These are phyloP conservation scores for Teleogryllus oceanicus DNA, from an alignment of 2,888 invertebrate species.

Conservation along the genomic window DNA sequence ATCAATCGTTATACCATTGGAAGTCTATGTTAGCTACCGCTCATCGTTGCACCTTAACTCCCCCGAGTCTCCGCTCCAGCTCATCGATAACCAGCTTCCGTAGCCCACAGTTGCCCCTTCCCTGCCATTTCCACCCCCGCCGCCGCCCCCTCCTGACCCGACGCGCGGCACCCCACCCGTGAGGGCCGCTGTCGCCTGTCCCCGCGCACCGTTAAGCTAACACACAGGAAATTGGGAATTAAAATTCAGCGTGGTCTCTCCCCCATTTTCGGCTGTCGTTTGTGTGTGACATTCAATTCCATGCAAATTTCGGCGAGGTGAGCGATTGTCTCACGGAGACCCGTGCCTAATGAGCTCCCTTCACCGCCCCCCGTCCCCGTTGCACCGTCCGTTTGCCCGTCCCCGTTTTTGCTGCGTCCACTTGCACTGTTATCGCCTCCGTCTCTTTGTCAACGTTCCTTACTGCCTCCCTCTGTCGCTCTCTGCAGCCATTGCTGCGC, in stretches of 20 bases:
- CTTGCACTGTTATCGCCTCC: not conserved
- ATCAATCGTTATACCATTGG: no score
- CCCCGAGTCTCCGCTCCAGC: no score
- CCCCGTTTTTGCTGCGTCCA: no score
- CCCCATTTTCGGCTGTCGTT: slow-evolving; percentile 9
- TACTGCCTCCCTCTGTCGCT: not conserved
- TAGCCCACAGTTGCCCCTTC: no score
- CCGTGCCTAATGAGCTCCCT: not conserved
- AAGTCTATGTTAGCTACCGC: no score
- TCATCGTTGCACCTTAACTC: no score
- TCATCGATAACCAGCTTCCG: no score
- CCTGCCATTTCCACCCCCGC: not conserved
- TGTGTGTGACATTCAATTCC: slow-evolving; percentile 18
- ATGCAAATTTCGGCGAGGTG: slow-evolving; percentile 9
- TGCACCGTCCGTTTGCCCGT: no score
- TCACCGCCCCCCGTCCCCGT: not conserved
- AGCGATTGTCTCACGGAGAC: not conserved
- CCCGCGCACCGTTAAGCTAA: not conserved
- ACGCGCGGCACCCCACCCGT: not conserved
- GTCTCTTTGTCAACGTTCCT: not conserved
- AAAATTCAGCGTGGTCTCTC: slow-evolving; percentile 18
- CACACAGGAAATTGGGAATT: not conserved
- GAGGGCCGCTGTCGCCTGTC: not conserved
- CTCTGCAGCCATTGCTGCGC: not conserved
- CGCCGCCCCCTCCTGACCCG: not conserved